Evolutionary conservation across 2,113 vertebrate species (phyloP).

Genomic region (Hirundichthys speculiger): DNA sequence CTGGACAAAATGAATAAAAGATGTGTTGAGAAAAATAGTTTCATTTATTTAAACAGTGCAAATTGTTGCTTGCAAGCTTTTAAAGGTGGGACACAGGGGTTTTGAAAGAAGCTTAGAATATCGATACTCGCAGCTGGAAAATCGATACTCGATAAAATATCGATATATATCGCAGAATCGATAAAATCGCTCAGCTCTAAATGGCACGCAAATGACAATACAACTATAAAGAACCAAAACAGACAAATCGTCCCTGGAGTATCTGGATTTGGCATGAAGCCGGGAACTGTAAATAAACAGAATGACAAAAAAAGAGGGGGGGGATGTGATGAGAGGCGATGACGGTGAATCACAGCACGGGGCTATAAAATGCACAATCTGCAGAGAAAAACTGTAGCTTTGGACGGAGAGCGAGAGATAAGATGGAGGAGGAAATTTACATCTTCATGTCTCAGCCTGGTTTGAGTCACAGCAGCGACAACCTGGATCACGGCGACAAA

Average conservation of each 20-base stretch:
- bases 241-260: constrained; percentile 9
- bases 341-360: no score
- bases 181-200: no score
- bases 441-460: constrained; percentile 42
- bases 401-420: constrained; percentile 10
- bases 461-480: constrained; percentile 38
- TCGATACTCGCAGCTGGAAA: no score
- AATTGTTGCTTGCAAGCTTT: no score
- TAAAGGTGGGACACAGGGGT: no score
- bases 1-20: no score
- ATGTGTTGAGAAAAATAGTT: no score
- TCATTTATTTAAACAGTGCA: no score
- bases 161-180: no score
- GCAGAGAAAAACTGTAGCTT: constrained; percentile 21
- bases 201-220: constrained; percentile 21
- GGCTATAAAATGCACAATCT: constrained; percentile 35
- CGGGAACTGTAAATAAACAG: constrained; percentile 13
- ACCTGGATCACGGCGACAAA: constrained; percentile 22
- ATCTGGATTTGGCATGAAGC: constrained; percentile 24
- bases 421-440: constrained; percentile 32
- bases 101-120: no score
- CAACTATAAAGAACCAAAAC: constrained; percentile 21
- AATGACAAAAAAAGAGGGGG: not conserved
- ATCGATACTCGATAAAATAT: no score
- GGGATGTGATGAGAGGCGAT: no score